These are phyloP conservation scores for Neodontobutis hainanensis DNA, from an alignment of 2,113 vertebrate genomes.

Conservation along the genomic window DNA sequence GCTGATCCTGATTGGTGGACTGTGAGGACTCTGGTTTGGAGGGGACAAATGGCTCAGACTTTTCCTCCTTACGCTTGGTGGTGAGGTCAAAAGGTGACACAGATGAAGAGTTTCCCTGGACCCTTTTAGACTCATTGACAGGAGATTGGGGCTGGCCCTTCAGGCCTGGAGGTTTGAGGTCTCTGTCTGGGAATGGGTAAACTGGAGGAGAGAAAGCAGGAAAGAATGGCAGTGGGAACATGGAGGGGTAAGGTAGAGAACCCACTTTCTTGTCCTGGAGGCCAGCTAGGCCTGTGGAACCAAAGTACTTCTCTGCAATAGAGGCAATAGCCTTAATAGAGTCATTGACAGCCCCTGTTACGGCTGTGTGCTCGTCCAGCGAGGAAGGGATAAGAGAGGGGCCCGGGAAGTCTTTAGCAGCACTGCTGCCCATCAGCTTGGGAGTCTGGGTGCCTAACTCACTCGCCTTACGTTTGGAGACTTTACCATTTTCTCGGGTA, in stretches of 20 bases:
- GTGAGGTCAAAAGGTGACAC: constrained; percentile 98
- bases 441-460: constrained; percentile 86
- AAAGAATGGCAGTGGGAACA: constrained; percentile 99
- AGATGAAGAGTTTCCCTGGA: constrained; percentile 82
- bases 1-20: constrained; percentile 88
- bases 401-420: constrained; percentile 88
- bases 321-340: constrained; percentile 99
- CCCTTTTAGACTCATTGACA: constrained; percentile 86
- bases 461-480: constrained; percentile 88
- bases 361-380: constrained; percentile 95
- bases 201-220: constrained; percentile 97
- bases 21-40: constrained; percentile 81
- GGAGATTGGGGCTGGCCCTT: constrained; percentile 90
- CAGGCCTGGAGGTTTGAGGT: constrained; percentile 86
- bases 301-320: constrained; percentile 99
- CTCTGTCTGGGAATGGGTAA: constrained; percentile 96
- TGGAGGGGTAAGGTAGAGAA: constrained; percentile 93
- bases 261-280: constrained; percentile 97
- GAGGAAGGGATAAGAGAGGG: constrained; percentile 89
- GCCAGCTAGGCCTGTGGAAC: constrained; percentile 94
- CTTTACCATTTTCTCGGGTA: constrained; percentile 93
- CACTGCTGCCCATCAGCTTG: constrained; percentile 83
- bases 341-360: constrained; percentile 98
- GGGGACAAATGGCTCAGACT: constrained; percentile 76
- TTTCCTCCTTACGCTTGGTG: constrained; percentile 93